A percentile compares a stretch with the other conserved stretches of the same genome.
Evolutionary conservation across 2,888 invertebrate species (phyloP).

Genomic region (Drosophila birchii): DNA sequence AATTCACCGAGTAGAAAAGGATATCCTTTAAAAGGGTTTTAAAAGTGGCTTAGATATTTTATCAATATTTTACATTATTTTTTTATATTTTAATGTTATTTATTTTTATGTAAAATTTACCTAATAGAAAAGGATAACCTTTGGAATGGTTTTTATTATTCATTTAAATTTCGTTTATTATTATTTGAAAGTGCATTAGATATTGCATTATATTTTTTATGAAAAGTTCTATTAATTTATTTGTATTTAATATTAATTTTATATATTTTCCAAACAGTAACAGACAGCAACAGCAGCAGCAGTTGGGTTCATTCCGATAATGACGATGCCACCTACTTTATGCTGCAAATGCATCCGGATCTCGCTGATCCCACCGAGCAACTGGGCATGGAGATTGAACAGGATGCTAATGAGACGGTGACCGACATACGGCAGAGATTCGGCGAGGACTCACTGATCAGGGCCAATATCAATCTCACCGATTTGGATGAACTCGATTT

Average conservation of each 20-base stretch:
- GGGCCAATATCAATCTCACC: conserved; percentile 90
- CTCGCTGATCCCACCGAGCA: conserved; percentile 91
- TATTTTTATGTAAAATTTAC: too few relatives aligned
- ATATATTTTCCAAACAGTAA: conserved; percentile 39
- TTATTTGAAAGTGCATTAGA: too few relatives aligned
- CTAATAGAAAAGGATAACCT: too few relatives aligned
- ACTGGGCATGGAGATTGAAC: conserved; percentile 90
- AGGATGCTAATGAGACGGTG: conserved; percentile 90
- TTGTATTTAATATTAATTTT: neutral
- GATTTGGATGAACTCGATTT: conserved; percentile 90
- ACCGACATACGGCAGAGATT: conserved; percentile 91
- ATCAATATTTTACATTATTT: too few relatives aligned
- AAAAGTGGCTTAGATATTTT: too few relatives aligned
- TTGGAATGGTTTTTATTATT: too few relatives aligned
- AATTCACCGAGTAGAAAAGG: too few relatives aligned
- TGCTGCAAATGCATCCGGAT: conserved; percentile 90
- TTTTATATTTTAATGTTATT: too few relatives aligned
- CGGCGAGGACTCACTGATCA: conserved; percentile 87
- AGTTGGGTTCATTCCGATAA: conserved; percentile 83
- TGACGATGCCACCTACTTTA: conserved; percentile 86
- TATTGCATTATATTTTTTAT: too few relatives aligned
- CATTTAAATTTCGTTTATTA: too few relatives aligned
- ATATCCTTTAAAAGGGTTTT: too few relatives aligned
- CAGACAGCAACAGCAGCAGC: conserved; percentile 34
- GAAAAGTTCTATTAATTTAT: neutral